These are phyloP conservation scores for Stegastes partitus DNA, from an alignment of 2,113 vertebrate genomes.

Conservation along the genomic window DNA sequence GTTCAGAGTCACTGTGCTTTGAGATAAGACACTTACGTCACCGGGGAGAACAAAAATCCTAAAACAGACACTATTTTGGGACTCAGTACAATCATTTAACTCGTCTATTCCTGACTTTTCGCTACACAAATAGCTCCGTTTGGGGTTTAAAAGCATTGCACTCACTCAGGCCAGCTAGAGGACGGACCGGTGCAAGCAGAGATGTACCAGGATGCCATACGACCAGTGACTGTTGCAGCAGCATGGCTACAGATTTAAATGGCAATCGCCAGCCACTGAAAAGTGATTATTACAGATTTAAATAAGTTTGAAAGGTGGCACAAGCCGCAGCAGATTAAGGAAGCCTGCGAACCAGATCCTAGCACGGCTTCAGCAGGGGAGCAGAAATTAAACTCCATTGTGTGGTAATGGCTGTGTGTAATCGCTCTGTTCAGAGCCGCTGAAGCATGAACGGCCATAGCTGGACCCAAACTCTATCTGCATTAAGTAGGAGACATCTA, in stretches of 20 bases:
- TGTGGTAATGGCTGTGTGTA: conserved; percentile 81
- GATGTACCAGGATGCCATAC: background rate
- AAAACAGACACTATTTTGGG: conserved; percentile 4
- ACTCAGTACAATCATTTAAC: background rate
- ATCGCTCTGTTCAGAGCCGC: conserved; percentile 76
- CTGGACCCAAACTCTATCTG: conserved; percentile 66
- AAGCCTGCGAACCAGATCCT: conserved; percentile 73
- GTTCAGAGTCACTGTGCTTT: conserved; percentile 61
- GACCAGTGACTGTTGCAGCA: conserved; percentile 1
- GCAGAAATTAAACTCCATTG: conserved; percentile 82
- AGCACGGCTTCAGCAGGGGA: conserved; percentile 60
- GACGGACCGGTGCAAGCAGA: background rate
- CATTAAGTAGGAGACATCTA: conserved; percentile 39
- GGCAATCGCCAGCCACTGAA: conserved; percentile 37
- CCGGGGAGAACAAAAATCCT: conserved; percentile 17
- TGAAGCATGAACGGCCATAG: conserved; percentile 73
- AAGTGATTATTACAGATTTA: conserved; percentile 58
- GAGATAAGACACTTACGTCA: conserved; percentile 79
- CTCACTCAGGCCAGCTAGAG: background rate
- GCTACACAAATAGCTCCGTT: background rate
- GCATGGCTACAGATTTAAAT: conserved; percentile 59
- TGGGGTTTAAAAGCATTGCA: background rate
- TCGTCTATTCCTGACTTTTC: background rate
- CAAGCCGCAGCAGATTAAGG: conserved; percentile 74
- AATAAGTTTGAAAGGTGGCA: conserved; percentile 72